Conservation (phyloP, 2,888 invertebrate genomes). For the Brachyptera putata region DNA sequence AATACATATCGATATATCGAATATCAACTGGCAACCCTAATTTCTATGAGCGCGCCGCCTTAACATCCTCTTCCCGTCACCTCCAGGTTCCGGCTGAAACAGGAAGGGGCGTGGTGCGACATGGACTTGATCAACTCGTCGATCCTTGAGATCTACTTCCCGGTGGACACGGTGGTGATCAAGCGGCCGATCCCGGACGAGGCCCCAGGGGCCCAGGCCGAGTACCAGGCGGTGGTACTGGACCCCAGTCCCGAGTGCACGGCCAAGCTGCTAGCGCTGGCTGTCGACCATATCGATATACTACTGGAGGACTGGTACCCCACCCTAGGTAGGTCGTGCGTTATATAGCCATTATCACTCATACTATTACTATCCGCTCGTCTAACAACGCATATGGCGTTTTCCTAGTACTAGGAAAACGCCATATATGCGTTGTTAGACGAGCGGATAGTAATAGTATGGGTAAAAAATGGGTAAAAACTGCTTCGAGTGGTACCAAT, state of each 20-base stretch:
- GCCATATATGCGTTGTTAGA: too few relatives aligned
- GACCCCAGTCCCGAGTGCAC: constrained; percentile 77
- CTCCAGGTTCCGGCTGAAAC: constrained; percentile 59
- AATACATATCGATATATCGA: too few relatives aligned
- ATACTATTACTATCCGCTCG: too few relatives aligned
- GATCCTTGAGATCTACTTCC: constrained; percentile 81
- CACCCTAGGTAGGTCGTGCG: constrained; percentile 57
- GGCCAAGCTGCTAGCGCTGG: constrained; percentile 76
- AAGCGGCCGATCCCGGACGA: constrained; percentile 48
- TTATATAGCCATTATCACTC: too few relatives aligned
- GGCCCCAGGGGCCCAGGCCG: constrained; percentile 48
- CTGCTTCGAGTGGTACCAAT: too few relatives aligned
- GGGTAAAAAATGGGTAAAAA: too few relatives aligned
- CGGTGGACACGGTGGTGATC: constrained; percentile 60
- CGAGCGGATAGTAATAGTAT: too few relatives aligned
- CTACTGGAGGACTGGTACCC: constrained; percentile 98
- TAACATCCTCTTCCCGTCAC: too few relatives aligned
- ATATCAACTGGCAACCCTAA: too few relatives aligned
- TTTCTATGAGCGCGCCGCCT: too few relatives aligned
- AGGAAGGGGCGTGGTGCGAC: constrained; percentile 83
- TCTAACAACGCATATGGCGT: too few relatives aligned
- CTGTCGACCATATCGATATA: constrained; percentile 94
- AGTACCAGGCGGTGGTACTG: constrained; percentile 63
- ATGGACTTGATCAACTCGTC: constrained; percentile 75
- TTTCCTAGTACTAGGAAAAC: too few relatives aligned